Evolutionary conservation across 2,797 vertebrate genomes (phyloP), one percentile per base, ranked within the genome.

Genomic region (Hydrocynus forskahlii): DNA sequence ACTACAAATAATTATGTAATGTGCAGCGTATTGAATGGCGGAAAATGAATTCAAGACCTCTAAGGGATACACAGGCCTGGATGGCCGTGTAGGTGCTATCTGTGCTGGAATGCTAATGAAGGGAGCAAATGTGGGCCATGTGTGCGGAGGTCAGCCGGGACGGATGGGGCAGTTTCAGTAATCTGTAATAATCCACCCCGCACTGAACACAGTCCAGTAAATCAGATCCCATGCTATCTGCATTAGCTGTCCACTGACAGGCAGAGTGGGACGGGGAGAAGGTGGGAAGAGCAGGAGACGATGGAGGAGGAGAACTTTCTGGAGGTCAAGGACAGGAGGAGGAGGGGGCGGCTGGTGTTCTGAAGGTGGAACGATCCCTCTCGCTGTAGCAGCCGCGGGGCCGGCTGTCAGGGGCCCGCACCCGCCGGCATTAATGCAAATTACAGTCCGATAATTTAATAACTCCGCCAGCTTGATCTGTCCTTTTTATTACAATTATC

Each of bases 401-500:
- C 79, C 43, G 83, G 90, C 91, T 92, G 93, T 91, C 92, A 93
- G 90, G 86, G 86, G 81, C 81, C 38, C 85, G 79, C 75, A 91
- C 91, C 91, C 91, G 82, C 91, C 83, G 87, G 90, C 95, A 94
- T 96, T 97, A 97, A 98, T 97, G 96, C 96, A 97, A 91, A 97
- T 95, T 91, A 94, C 95, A 92, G 91, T 86, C 90, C 92, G 95
- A 96, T 99, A 97, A 98, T 99, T 98, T 95, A 97, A 97, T 98
- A 97, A 97, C 90, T 95, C 92, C 89, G 94, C 94, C 93, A 94
- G 95, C 94, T 92, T 96, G 97, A 97, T 97, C 95, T 95, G 96
- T 97, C 96, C 96, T 96, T 96, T 97, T 97, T 96, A 96, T 98
- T 98, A 94, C 96, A 97, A 96, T 98, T 96, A 97, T 97, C 95